A percentile compares a stretch with the other conserved stretches of the same genome.
Evolutionary conservation across 2,888 invertebrate genomes (phyloP).

Genomic region (Sphaerophoria taeniata): DNA sequence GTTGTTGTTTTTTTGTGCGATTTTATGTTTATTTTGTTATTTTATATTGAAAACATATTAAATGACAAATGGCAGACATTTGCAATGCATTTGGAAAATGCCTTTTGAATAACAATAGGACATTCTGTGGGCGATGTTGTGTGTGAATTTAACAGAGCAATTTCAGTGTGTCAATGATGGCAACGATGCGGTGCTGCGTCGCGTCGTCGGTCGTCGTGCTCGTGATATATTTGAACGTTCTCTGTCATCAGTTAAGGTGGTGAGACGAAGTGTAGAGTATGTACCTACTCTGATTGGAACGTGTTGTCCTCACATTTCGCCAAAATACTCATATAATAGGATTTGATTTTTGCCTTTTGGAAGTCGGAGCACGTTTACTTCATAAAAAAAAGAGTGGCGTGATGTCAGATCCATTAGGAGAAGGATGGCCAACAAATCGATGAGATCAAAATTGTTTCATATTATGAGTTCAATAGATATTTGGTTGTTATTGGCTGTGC

Average conservation of each 20-base stretch:
- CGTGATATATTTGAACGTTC: neutral
- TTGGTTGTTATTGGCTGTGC: neutral
- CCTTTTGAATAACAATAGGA: conserved; percentile 60
- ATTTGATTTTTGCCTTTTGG: conserved; percentile 34
- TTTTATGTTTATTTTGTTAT: conserved; percentile 28
- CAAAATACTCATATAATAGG: conserved; percentile 34
- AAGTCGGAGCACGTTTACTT: conserved; percentile 54
- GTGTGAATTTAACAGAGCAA: conserved; percentile 29
- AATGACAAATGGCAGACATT: conserved; percentile 56
- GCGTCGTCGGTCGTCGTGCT: too few relatives aligned
- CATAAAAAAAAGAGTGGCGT: conserved; percentile 41
- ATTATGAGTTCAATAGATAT: conserved; percentile 1
- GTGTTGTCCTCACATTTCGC: conserved; percentile 53
- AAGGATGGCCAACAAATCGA: conserved; percentile 51
- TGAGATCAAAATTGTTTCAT: conserved; percentile 47
- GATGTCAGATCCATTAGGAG: conserved; percentile 55
- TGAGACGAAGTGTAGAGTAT: conserved; percentile 34
- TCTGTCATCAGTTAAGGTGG: conserved; percentile 29
- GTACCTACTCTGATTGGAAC: conserved; percentile 42
- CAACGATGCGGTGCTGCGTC: conserved; percentile 19
- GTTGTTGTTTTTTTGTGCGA: conserved; percentile 3
- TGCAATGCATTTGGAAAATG: conserved; percentile 59
- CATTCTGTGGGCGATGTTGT: neutral
- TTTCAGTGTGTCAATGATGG: conserved; percentile 58
- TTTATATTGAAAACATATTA: conserved; percentile 59